phyloP scores from a whole-genome alignment of 2,113 vertebrate species.

The Onychostoma macrolepis region DNA sequence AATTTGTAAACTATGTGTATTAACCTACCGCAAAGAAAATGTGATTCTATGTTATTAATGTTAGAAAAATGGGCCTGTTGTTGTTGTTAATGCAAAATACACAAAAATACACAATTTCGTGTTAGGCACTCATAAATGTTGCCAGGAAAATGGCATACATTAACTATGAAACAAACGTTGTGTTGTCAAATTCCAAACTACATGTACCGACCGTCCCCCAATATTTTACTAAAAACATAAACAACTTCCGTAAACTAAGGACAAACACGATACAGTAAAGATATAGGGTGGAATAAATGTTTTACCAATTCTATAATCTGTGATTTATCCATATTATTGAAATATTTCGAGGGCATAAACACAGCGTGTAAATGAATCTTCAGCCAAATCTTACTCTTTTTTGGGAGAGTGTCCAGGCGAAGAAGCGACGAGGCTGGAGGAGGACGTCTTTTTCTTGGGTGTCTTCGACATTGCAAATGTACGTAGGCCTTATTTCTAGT shows the following conservation, averaged over 20 bases:
- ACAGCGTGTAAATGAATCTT: neutral
- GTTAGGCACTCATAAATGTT: neutral
- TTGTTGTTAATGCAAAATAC: neutral
- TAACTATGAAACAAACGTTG: neutral
- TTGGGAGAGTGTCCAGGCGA: constrained; percentile 70
- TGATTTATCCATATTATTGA: neutral
- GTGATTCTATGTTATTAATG: neutral
- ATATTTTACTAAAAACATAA: neutral
- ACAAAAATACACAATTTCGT: neutral
- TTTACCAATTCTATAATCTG: neutral
- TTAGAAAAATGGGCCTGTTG: neutral
- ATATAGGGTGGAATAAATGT: neutral
- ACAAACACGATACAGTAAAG: neutral
- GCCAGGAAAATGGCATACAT: neutral
- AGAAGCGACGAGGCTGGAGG: constrained; percentile 69
- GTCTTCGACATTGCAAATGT: constrained; percentile 70
- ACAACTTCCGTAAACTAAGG: neutral
- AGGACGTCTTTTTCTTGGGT: constrained; percentile 72
- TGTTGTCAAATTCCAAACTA: neutral
- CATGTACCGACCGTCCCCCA: neutral
- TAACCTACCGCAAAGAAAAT: neutral
- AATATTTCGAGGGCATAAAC: neutral
- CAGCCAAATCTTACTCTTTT: constrained; percentile 75
- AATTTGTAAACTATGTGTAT: neutral
- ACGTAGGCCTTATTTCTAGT: neutral